These are phyloP conservation scores for Romanogobio albipinnatus DNA, from an alignment of 2,113 vertebrate species.

Conservation along the genomic window DNA sequence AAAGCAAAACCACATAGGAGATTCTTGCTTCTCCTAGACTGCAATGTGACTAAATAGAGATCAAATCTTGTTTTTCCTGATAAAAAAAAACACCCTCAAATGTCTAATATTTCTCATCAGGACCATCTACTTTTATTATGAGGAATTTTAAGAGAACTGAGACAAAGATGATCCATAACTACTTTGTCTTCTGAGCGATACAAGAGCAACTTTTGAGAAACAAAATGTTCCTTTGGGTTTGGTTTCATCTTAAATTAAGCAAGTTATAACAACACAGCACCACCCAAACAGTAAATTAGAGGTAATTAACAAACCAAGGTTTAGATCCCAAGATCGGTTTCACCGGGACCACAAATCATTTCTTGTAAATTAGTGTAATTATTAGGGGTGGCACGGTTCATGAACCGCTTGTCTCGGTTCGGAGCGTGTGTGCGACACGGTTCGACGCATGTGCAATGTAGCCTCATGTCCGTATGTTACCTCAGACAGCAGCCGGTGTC, in stretches of 20 bases:
- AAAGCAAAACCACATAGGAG: not conserved
- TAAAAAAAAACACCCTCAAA: too few species aligned
- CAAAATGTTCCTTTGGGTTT: not conserved
- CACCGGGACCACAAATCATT: too few species aligned
- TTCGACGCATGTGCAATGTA: too few species aligned
- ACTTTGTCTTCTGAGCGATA: not conserved
- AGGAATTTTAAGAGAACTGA: not conserved
- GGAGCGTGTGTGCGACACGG: too few species aligned
- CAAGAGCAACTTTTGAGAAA: not conserved
- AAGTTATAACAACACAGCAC: not conserved
- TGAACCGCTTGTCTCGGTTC: too few species aligned
- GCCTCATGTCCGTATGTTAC: too few species aligned
- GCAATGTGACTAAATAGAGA: not conserved
- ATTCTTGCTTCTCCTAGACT: not conserved
- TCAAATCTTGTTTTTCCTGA: not conserved
- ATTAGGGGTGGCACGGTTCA: too few species aligned
- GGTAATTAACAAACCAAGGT: not conserved
- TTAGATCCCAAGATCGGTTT: slow-evolving; percentile 1
- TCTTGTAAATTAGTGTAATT: not conserved
- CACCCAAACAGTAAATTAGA: not conserved
- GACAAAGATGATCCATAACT: not conserved
- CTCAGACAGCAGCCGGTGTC: too few species aligned
- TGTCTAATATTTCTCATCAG: not conserved
- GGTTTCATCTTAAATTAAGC: not conserved
- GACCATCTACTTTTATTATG: not conserved